Conservation (phyloP, 2,113 vertebrate species). For the Tetraodon nigroviridis region DNA sequence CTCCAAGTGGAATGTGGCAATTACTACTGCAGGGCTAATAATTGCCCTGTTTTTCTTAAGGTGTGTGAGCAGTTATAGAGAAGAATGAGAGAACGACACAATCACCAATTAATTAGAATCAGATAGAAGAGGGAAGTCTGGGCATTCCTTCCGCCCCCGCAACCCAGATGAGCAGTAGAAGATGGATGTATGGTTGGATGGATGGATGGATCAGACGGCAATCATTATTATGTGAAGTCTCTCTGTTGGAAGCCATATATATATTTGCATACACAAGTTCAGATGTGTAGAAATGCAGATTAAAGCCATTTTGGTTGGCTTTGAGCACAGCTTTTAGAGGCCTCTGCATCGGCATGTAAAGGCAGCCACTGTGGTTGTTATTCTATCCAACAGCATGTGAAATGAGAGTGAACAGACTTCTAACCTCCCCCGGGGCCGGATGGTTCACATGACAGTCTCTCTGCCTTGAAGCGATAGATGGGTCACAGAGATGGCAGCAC, state of each 20-base stretch:
- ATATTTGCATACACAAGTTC: neutral
- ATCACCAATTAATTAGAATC: conserved; percentile 26
- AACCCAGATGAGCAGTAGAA: too few relatives aligned
- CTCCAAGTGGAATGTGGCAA: conserved; percentile 9
- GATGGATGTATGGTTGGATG: too few relatives aligned
- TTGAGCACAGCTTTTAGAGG: neutral
- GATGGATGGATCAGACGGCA: conserved; percentile 14
- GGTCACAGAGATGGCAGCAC: conserved; percentile 22
- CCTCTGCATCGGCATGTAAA: conserved; percentile 7
- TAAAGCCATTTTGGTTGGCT: neutral
- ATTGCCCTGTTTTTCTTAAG: conserved; percentile 32
- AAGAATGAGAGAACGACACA: conserved; percentile 28
- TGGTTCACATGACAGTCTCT: conserved; percentile 21
- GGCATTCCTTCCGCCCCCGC: too few relatives aligned
- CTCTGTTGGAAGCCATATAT: conserved; percentile 27
- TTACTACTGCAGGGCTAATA: conserved; percentile 9
- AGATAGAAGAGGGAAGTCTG: too few relatives aligned
- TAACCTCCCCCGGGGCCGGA: conserved; percentile 28
- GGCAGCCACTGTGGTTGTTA: conserved; percentile 19
- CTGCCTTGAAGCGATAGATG: conserved; percentile 25
- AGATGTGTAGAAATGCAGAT: too few relatives aligned
- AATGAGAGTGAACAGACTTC: conserved; percentile 42
- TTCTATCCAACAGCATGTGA: conserved; percentile 30
- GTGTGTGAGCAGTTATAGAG: conserved; percentile 48
- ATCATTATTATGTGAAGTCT: conserved; percentile 34